Evolutionary conservation across 2,888 invertebrate species (phyloP).

Genomic region (Schizaphis graminum): DNA sequence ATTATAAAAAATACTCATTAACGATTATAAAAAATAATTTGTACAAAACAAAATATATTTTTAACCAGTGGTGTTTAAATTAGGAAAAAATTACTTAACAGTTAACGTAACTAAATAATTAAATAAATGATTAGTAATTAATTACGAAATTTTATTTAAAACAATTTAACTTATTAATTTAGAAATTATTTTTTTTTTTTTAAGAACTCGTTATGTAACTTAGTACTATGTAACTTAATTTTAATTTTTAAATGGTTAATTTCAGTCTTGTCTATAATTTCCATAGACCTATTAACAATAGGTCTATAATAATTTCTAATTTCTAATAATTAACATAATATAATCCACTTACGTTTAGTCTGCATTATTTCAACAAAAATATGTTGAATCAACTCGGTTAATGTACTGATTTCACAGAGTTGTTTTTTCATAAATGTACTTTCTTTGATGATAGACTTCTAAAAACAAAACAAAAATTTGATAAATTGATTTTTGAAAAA

Average conservation of each 20-base stretch:
- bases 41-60: not conserved
- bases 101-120: not conserved
- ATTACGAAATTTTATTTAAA: not conserved
- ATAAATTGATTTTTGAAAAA: not conserved
- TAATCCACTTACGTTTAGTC: constrained; percentile 42
- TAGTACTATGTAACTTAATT: not conserved
- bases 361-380: constrained; percentile 43
- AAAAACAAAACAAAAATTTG: not conserved
- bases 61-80: not conserved
- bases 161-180: not conserved
- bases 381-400: constrained; percentile 45
- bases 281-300: too few relatives aligned
- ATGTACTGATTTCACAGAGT: constrained; percentile 8
- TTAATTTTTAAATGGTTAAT: not conserved
- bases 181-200: not conserved
- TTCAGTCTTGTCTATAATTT: not conserved
- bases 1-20: not conserved
- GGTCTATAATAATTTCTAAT: too few relatives aligned
- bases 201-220: too few relatives aligned
- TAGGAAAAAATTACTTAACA: not conserved
- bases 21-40: not conserved
- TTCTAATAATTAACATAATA: not conserved
- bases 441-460: constrained; percentile 13
- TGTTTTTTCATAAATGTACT: constrained; percentile 7
- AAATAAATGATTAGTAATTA: not conserved